Evolutionary conservation across 2,113 vertebrate species (phyloP).

Genomic region (Pampusana beccarii): DNA sequence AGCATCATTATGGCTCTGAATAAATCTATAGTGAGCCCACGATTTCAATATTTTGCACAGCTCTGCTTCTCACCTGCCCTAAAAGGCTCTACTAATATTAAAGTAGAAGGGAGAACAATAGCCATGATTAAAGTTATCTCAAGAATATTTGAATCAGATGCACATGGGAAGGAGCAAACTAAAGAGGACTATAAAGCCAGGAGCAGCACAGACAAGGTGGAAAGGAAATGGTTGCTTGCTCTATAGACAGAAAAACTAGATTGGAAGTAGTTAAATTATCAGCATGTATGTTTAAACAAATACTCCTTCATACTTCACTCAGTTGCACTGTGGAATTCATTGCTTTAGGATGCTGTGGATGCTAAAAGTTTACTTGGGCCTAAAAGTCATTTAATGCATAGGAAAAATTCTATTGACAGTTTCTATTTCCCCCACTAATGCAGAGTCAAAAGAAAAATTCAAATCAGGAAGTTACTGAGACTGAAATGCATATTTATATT

Average conservation of each 20-base stretch:
- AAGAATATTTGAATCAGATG: neutral
- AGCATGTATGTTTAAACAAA: neutral
- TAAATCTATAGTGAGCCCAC: neutral
- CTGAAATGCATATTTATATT: neutral
- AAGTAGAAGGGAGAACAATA: neutral
- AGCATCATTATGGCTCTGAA: neutral
- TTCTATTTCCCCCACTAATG: neutral
- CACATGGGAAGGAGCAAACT: neutral
- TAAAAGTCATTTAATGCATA: neutral
- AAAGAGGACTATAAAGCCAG: neutral
- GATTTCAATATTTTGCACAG: neutral
- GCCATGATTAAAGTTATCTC: neutral
- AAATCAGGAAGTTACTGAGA: neutral
- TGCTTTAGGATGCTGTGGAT: neutral
- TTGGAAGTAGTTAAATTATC: neutral
- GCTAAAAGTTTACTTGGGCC: neutral
- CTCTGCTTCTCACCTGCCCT: neutral
- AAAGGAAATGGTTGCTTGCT: neutral
- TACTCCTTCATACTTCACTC: neutral
- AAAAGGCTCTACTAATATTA: neutral
- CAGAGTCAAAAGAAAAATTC: neutral
- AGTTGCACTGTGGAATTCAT: neutral
- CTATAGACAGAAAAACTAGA: neutral
- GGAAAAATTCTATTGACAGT: no score
- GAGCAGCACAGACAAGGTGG: neutral